Percentiles rank a stretch among this genome's conserved stretches.
phyloP scores from a whole-genome alignment of 2,888 invertebrate genomes.

The Melipona bicolor region DNA sequence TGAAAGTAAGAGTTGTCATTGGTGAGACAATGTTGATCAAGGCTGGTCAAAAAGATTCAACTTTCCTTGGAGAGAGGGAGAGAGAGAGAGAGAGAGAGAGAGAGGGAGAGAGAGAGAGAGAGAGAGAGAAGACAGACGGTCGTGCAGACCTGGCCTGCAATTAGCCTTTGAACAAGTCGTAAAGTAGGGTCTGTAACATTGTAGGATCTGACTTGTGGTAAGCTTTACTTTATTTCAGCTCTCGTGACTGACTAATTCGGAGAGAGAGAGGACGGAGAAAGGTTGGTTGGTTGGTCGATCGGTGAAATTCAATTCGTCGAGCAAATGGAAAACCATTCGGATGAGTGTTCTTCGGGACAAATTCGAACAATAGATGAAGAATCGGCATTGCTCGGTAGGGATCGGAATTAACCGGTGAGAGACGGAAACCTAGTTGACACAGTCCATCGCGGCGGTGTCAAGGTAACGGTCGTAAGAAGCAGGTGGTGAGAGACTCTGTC shows the following conservation, averaged over 20 bases:
- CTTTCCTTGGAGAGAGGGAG: neutral
- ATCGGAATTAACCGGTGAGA: conserved; percentile 30
- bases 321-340: neutral
- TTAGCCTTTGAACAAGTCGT: no score
- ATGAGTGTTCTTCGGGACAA: neutral
- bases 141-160: no score
- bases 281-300: neutral
- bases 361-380: neutral
- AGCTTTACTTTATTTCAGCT: no score
- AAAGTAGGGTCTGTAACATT: no score
- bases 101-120: no score
- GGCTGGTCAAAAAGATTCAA: neutral
- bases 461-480: conserved; percentile 61
- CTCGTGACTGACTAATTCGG: no score
- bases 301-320: neutral
- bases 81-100: no score
- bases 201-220: no score
- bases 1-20: neutral
- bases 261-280: no score
- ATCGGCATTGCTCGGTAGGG: conserved; percentile 50
- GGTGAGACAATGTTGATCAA: neutral
- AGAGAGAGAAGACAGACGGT: no score
- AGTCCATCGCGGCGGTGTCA: conserved; percentile 62
- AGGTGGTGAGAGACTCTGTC: conserved; percentile 31
- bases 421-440: conserved; percentile 20